Percentiles rank a stretch among this genome's conserved stretches.
Conservation (phyloP, 2,888 invertebrate genomes). For the Zele albiditarsus region DNA sequence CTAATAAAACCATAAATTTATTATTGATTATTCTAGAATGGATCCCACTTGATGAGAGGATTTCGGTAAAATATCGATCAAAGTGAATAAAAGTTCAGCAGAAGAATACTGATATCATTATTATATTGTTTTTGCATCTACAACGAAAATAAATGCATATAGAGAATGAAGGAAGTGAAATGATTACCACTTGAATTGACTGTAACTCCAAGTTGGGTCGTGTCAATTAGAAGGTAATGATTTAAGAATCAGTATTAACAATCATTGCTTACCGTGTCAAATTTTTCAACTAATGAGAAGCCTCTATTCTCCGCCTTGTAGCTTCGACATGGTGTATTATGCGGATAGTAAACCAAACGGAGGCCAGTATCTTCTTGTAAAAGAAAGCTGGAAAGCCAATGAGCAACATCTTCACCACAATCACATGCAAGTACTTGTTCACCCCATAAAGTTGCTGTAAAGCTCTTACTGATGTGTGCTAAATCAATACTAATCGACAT, state of each 20-base stretch:
- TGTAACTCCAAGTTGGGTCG: no score
- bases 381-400: slow-evolving; percentile 82
- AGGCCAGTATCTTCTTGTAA: slow-evolving; percentile 74
- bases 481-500: slow-evolving; percentile 76
- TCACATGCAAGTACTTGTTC: slow-evolving; percentile 77
- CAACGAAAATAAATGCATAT: no score
- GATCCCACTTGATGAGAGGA: no score
- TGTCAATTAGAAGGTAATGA: slow-evolving; percentile 34
- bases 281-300: slow-evolving; percentile 59
- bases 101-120: no score
- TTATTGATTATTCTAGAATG: no score
- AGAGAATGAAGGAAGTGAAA: no score
- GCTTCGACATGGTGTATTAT: slow-evolving; percentile 68
- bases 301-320: slow-evolving; percentile 61
- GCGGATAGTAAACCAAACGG: slow-evolving; percentile 78
- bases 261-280: slow-evolving; percentile 58
- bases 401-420: slow-evolving; percentile 82
- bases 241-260: neutral
- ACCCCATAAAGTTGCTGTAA: slow-evolving; percentile 76
- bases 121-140: no score
- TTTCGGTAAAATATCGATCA: no score
- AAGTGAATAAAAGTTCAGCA: no score
- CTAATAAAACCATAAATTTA: slow-evolving; percentile 65
- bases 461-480: slow-evolving; percentile 66
- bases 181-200: no score